phyloP scores from a whole-genome alignment of 2,113 vertebrate species.

The Ochotona princeps region DNA sequence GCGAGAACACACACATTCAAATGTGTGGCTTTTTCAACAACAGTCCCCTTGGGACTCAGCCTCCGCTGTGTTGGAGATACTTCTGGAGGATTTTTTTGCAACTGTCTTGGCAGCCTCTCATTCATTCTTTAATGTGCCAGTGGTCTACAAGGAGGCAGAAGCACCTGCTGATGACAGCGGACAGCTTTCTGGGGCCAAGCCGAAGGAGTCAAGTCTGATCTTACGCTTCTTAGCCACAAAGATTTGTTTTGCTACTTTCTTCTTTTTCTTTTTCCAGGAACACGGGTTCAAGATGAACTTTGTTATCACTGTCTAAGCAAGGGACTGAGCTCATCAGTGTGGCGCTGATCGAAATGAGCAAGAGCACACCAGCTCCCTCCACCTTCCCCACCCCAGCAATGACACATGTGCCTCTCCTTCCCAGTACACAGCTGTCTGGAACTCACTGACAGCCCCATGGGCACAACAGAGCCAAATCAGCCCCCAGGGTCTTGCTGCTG shows the following conservation, averaged over 20 bases:
- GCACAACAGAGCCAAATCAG: not conserved
- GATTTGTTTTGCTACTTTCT: constrained; percentile 51
- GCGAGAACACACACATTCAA: not conserved
- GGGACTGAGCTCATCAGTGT: not conserved
- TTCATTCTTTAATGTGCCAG: not conserved
- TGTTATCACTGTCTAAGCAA: not conserved
- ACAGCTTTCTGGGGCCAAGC: not conserved
- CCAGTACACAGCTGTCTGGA: not conserved
- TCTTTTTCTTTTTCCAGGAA: not conserved
- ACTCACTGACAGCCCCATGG: not conserved
- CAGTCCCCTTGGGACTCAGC: constrained; percentile 27
- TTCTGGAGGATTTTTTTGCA: not conserved
- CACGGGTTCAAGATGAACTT: constrained; percentile 34
- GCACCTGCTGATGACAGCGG: not conserved
- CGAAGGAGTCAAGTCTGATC: not conserved
- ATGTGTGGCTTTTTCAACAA: constrained; percentile 49
- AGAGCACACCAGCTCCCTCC: not conserved
- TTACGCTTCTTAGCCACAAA: constrained; percentile 37
- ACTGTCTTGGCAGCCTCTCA: not conserved
- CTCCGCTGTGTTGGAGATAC: not conserved
- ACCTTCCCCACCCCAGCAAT: no score
- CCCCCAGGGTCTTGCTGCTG: not conserved
- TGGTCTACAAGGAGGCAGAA: not conserved
- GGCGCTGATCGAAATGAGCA: constrained; percentile 5
- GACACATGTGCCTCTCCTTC: not conserved